These are phyloP conservation scores for Chironomus striatipennis DNA, from an alignment of 1,140 invertebrate species.

Conservation along the genomic window DNA sequence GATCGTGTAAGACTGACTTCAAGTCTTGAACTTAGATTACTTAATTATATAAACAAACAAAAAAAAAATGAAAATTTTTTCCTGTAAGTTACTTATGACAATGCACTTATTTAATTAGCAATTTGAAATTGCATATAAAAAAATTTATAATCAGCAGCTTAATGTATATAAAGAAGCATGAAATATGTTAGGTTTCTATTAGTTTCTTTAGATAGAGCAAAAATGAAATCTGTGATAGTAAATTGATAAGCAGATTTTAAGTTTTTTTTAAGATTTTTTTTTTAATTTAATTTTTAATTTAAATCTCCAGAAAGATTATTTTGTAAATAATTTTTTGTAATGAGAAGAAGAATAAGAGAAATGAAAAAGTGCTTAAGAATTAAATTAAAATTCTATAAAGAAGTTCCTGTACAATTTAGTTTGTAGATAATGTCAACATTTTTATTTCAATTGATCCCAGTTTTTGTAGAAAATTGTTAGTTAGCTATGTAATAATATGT, in stretches of 20 bases:
- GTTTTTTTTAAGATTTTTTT: background rate
- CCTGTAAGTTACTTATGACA: background rate
- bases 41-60: background rate
- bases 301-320: background rate
- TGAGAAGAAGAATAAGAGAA: background rate
- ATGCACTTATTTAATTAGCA: background rate
- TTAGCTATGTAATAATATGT: background rate
- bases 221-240: conserved; percentile 19
- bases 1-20: background rate
- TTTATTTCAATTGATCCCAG: background rate
- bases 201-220: background rate
- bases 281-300: background rate
- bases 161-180: no score
- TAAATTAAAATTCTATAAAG: no score
- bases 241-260: conserved; percentile 20
- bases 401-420: conserved; percentile 13
- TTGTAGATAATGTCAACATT: background rate
- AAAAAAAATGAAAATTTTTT: background rate
- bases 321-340: background rate
- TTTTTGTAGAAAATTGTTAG: conserved; percentile 2
- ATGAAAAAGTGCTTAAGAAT: background rate
- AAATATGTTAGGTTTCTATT: conserved; percentile 3
- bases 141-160: no score
- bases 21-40: background rate
- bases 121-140: background rate